Percentiles rank a stretch among this genome's conserved stretches.
phyloP scores from a whole-genome alignment of 2,113 vertebrate genomes.

The Sander lucioperca region DNA sequence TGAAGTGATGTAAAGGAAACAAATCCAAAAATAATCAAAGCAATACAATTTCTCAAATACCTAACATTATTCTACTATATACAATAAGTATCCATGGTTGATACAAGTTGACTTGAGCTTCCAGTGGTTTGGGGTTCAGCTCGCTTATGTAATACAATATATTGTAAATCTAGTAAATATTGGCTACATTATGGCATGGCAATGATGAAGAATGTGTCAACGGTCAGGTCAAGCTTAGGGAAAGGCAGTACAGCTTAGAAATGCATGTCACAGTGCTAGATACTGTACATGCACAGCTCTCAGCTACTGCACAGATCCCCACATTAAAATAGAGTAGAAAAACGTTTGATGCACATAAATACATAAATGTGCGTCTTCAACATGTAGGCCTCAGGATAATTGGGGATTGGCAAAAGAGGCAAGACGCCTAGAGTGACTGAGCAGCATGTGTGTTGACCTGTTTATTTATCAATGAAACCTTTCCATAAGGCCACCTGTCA shows the following conservation, averaged over 20 bases:
- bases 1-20: constrained; percentile 52
- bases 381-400: background rate
- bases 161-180: constrained; percentile 45
- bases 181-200: constrained; percentile 36
- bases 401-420: constrained; percentile 11
- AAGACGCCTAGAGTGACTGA: background rate
- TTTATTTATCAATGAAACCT: constrained; percentile 31
- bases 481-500: constrained; percentile 27
- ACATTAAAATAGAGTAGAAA: background rate
- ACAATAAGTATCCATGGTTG: constrained; percentile 75
- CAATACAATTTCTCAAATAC: constrained; percentile 66
- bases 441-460: constrained; percentile 25
- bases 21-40: constrained; percentile 41
- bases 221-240: constrained; percentile 18
- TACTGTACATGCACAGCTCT: constrained; percentile 11
- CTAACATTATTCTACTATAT: constrained; percentile 81
- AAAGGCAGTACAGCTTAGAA: constrained; percentile 18
- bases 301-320: constrained; percentile 18
- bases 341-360: background rate
- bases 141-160: constrained; percentile 51
- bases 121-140: constrained; percentile 67
- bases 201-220: constrained; percentile 15
- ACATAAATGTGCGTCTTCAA: background rate
- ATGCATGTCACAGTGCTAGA: background rate
- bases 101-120: constrained; percentile 59